Evolutionary conservation across 2,113 vertebrate species (phyloP).

Genomic region (Aythya baeri): DNA sequence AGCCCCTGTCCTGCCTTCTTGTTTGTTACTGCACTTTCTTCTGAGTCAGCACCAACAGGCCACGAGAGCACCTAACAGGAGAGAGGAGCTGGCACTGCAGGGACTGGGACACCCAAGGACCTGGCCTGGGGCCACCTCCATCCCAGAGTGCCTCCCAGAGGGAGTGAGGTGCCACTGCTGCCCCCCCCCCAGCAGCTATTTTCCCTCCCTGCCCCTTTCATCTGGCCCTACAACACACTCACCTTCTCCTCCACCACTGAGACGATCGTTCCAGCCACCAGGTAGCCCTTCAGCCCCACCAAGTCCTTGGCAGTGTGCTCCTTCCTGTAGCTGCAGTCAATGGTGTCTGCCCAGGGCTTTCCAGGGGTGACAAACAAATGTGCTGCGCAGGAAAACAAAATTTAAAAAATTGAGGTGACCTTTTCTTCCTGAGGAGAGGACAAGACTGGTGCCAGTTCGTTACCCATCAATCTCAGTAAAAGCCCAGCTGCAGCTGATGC

Average conservation of each 20-base stretch:
- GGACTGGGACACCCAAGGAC: rapidly evolving
- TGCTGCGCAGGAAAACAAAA: neutral
- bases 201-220: neutral
- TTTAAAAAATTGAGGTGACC: neutral
- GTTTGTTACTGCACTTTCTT: neutral
- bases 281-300: constrained; percentile 79
- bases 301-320: constrained; percentile 73
- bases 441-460: rapidly evolving
- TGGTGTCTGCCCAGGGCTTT: constrained; percentile 76
- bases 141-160: neutral
- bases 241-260: constrained; percentile 88
- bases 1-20: constrained; percentile 8
- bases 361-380: constrained; percentile 51
- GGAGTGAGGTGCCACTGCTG: neutral
- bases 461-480: neutral
- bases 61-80: constrained; percentile 74
- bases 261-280: constrained; percentile 76
- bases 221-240: neutral
- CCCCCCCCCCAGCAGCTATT: neutral
- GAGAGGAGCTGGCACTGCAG: neutral
- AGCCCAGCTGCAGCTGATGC: neutral
- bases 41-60: constrained; percentile 27
- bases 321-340: constrained; percentile 74
- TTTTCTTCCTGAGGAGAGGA: neutral
- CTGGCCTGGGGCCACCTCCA: neutral